phyloP scores from a whole-genome alignment of 2,888 invertebrate species.

The Heliconius sara region DNA sequence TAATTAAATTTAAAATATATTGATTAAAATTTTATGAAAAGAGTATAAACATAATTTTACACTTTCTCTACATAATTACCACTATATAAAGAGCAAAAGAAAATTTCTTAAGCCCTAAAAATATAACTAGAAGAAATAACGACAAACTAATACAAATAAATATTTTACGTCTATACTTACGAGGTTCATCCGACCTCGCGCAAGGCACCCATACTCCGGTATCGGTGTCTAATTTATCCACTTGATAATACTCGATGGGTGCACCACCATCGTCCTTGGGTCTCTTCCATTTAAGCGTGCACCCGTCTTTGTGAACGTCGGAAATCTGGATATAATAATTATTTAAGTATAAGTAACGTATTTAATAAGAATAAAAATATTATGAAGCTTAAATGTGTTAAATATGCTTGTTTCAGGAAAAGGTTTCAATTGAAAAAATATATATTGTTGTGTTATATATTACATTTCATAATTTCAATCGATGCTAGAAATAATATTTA shows the following conservation, averaged over 20 bases:
- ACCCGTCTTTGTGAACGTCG: constrained; percentile 96
- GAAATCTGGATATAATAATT: constrained; percentile 72
- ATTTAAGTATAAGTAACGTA: no score
- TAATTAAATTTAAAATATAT: not conserved
- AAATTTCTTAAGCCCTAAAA: no score
- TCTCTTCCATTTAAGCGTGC: constrained; percentile 97
- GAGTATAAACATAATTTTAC: no score
- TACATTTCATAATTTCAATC: no score
- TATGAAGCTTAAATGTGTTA: not conserved
- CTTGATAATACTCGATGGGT: constrained; percentile 97
- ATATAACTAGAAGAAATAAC: not conserved
- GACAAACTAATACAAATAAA: not conserved
- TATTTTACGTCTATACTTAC: constrained; percentile 68
- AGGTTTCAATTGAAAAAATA: not conserved
- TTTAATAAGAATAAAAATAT: no score
- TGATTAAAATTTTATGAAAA: no score
- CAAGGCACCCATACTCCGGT: constrained; percentile 44
- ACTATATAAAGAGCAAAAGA: no score
- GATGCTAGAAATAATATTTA: no score
- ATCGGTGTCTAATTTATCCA: constrained; percentile 95
- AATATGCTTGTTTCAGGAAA: not conserved
- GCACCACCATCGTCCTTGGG: constrained; percentile 97
- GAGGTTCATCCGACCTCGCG: constrained; percentile 89
- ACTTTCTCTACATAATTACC: no score
- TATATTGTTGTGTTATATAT: no score